Evolutionary conservation across 2,888 invertebrate genomes (phyloP).

Genomic region (Nemurella pictetii): DNA sequence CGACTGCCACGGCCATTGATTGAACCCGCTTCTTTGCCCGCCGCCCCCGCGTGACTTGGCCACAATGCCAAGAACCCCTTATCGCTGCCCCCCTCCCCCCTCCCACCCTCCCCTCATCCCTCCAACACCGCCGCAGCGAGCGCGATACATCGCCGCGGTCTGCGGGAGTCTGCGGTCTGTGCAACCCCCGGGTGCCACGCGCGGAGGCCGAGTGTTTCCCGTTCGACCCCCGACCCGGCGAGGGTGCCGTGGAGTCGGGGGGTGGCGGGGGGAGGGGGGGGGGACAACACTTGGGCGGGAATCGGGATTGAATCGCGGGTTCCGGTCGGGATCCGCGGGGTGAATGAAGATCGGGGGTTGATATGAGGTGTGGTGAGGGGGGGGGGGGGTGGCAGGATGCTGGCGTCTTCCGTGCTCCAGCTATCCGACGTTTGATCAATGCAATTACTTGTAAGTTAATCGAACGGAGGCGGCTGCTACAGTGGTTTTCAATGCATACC

Average conservation of each 20-base stretch:
- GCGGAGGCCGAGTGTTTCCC: not conserved
- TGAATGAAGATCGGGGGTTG: not conserved
- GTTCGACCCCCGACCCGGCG: not conserved
- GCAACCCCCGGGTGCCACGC: no score
- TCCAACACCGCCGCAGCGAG: not conserved
- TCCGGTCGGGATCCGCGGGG: not conserved
- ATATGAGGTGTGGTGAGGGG: not conserved
- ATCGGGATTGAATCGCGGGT: not conserved
- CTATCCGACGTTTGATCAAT: not conserved
- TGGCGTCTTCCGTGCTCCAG: not conserved
- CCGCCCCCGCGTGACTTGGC: slow-evolving; percentile 21
- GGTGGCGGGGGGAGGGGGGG: not conserved
- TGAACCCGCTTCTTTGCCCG: not conserved
- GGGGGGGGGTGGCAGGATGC: not conserved
- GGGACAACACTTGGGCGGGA: not conserved
- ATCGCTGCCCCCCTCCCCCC: slow-evolving; percentile 4
- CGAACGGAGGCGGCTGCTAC: not conserved
- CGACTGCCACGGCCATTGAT: slow-evolving; percentile 17
- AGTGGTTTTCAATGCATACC: not conserved
- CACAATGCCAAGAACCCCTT: slow-evolving; percentile 27
- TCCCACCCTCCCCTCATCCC: no score
- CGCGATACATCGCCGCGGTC: not conserved
- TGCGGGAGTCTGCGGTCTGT: not conserved
- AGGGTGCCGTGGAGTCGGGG: no score
- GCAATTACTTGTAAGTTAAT: not conserved